A percentile compares a stretch with the other conserved stretches of the same genome.
Conservation (phyloP, 2,797 vertebrate genomes). For the Pseudocheirus occidentalis region DNA sequence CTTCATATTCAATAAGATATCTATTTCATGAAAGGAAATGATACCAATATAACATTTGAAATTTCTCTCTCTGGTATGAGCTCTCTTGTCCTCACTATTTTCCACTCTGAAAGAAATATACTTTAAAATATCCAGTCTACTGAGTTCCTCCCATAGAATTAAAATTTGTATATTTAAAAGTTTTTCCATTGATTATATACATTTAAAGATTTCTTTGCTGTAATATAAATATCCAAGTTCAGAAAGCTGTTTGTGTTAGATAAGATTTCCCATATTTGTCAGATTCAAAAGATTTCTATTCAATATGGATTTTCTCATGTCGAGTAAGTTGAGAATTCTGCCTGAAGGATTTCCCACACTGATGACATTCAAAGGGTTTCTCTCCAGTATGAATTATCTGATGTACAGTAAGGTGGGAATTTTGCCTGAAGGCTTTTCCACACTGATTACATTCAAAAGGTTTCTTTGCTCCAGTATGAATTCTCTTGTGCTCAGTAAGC, state of each 20-base stretch:
- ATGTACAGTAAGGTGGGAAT: neutral
- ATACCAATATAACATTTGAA: neutral
- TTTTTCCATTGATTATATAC: neutral
- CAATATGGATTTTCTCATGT: slow-evolving; percentile 49
- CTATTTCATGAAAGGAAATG: neutral
- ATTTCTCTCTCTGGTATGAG: neutral
- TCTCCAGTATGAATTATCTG: neutral
- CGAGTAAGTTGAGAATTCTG: slow-evolving; percentile 60
- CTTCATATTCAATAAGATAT: neutral
- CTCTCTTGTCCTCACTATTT: too few relatives aligned
- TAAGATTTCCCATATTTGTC: neutral
- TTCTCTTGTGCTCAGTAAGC: neutral
- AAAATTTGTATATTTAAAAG: neutral
- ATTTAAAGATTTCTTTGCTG: neutral
- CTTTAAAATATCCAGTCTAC: neutral
- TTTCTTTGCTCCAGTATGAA: neutral
- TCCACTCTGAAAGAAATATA: too few relatives aligned
- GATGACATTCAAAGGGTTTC: slow-evolving; percentile 37
- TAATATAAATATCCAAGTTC: neutral
- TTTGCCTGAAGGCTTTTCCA: neutral
- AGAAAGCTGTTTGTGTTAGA: neutral
- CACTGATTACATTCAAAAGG: neutral
- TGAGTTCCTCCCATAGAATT: neutral
- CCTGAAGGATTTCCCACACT: slow-evolving; percentile 61
- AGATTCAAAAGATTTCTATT: neutral